Evolutionary conservation across 2,113 vertebrate species (phyloP).

Genomic region (Aythya baeri): DNA sequence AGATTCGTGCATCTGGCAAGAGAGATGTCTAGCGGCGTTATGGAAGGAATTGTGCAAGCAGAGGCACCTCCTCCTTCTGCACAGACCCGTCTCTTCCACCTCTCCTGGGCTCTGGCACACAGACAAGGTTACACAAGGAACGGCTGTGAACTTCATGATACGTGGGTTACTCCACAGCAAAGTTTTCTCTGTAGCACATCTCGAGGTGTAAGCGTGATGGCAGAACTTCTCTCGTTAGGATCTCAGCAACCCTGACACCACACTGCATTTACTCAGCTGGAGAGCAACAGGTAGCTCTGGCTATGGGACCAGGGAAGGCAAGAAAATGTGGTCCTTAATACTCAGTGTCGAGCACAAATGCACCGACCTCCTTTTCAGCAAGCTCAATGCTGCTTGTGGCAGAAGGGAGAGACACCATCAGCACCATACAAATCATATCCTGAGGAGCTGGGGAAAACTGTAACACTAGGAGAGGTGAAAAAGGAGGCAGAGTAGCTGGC

Average conservation of each 20-base stretch:
- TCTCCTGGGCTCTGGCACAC: not conserved
- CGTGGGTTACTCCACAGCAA: not conserved
- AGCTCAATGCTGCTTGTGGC: not conserved
- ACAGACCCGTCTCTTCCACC: not conserved
- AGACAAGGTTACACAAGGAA: not conserved
- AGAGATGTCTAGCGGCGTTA: not conserved
- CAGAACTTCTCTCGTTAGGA: not conserved
- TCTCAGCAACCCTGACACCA: not conserved
- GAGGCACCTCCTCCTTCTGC: not conserved
- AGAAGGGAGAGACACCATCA: not conserved
- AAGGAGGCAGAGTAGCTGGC: not conserved
- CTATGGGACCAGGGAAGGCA: not conserved
- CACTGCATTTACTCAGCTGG: not conserved
- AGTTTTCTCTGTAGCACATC: not conserved
- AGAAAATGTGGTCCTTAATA: not conserved
- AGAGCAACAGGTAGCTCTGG: not conserved
- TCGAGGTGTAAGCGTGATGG: accelerated
- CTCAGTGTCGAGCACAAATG: not conserved
- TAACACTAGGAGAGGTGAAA: not conserved
- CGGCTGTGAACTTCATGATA: accelerated
- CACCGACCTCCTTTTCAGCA: not conserved
- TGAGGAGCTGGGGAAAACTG: not conserved
- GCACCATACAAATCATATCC: accelerated
- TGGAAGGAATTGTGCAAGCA: not conserved
- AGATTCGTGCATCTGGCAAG: not conserved